Base-by-base conservation (phyloP, 2,888 invertebrate genomes). In the Apoderus coryli region DNA sequence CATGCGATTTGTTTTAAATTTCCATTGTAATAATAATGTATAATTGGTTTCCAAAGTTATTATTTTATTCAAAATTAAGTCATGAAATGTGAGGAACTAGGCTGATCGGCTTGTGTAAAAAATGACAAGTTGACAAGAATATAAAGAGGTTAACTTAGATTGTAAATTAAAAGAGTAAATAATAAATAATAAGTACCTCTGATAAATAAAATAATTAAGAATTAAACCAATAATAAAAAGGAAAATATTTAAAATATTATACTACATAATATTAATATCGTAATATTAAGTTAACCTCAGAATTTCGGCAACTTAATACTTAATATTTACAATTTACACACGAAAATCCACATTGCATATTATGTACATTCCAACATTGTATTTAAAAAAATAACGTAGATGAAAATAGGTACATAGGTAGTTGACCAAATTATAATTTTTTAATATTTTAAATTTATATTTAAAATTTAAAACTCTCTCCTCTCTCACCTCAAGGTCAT, bases 81-180 rank as follows among this genome's bases (percentile, higher is more conserved):
- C 7, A 19, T 9, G 32, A 35, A 35, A 31, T 27, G 24, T 27
- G 29, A 29, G 15, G 35, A 35, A 32, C 23, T 33, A 22, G 33
- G 24, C 22, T 26, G 30, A 14, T 26, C 29, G 26, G 22, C 9
- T 11, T 10, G 10, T 2, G 9, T 16, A n/a, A 11, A n/a, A 12
- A 22, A 22, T 10, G 14, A 27, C 13, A 26, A 19, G 3, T n/a
- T 15, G 19, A 22, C 15, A 30, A 14, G 6, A n/a, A n/a, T n/a
- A n/a, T n/a, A n/a, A n/a, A n/a, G n/a, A n/a, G n/a, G n/a, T n/a
- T n/a, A n/a, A n/a, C n/a, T n/a, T n/a, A n/a, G n/a, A n/a, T n/a
- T n/a, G n/a, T n/a, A n/a, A n/a, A n/a, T n/a, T n/a, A n/a, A n/a
- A 19, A 19, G n/a, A 7, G n/a, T n/a, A 19, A 19, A 19, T 19